These are phyloP conservation scores for Macrosoma leucophasiata DNA, from an alignment of 2,888 invertebrate genomes.

Conservation along the genomic window DNA sequence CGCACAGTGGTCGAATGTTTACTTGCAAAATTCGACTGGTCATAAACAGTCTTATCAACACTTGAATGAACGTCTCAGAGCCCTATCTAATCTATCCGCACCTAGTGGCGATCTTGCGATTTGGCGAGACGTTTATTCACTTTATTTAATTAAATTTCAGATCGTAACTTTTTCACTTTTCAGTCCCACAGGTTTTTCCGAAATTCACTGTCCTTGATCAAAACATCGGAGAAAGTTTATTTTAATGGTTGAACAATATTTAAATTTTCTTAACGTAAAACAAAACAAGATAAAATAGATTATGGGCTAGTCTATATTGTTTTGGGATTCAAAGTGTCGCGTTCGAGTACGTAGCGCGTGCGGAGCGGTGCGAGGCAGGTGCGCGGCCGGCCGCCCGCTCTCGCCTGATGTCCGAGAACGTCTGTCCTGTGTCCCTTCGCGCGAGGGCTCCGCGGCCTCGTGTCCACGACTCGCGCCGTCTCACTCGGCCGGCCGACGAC, in stretches of 20 bases:
- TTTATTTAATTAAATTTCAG: constrained; percentile 45
- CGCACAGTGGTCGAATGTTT: constrained; percentile 46
- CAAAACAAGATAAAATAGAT: constrained; percentile 22
- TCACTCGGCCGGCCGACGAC: constrained; percentile 68
- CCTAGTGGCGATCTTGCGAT: constrained; percentile 62
- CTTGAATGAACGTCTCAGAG: constrained; percentile 61
- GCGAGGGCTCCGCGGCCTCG: constrained; percentile 71
- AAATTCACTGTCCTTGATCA: constrained; percentile 9
- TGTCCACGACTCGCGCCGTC: constrained; percentile 67
- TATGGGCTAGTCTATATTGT: constrained; percentile 45
- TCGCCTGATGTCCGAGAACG: constrained; percentile 76
- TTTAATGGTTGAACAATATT: constrained; percentile 31
- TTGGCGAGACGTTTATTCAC: constrained; percentile 42
- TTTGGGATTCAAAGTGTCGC: constrained; percentile 57
- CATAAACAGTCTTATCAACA: constrained; percentile 65
- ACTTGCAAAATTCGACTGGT: constrained; percentile 53
- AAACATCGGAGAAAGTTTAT: constrained; percentile 24
- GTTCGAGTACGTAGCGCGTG: constrained; percentile 62
- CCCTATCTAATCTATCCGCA: constrained; percentile 66
- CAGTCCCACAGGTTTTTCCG: constrained; percentile 36
- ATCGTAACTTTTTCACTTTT: constrained; percentile 55
- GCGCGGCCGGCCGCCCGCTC: constrained; percentile 73
- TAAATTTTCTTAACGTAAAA: constrained; percentile 27
- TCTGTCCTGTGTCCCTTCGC: constrained; percentile 76
- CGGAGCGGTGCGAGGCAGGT: constrained; percentile 62